These are phyloP conservation scores for Gasterosteus nipponicus DNA, from an alignment of 2,113 vertebrate species.

Conservation along the genomic window DNA sequence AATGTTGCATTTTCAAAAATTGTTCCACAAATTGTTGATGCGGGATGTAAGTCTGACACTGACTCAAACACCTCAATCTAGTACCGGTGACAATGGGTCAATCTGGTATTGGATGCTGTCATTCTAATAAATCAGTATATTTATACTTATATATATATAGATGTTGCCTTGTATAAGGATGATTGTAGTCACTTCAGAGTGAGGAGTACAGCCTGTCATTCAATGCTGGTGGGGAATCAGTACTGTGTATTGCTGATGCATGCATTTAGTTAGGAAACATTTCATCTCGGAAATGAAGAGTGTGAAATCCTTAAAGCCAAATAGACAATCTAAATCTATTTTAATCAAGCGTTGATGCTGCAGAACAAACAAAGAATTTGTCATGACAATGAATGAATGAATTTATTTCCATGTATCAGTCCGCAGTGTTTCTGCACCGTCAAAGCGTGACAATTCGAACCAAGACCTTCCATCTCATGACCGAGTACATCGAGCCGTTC, in stretches of 20 bases:
- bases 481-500: not conserved
- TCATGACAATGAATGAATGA: not conserved
- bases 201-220: not conserved
- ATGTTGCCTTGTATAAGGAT: not conserved
- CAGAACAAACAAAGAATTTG: constrained; percentile 1
- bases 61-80: too few species aligned
- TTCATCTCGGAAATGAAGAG: constrained; percentile 10
- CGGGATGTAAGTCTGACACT: too few species aligned
- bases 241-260: not conserved
- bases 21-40: too few species aligned
- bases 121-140: too few species aligned
- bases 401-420: not conserved
- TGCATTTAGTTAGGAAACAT: not conserved
- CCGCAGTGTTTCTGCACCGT: not conserved
- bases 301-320: not conserved
- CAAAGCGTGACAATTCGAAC: constrained; percentile 3
- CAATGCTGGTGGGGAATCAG: not conserved
- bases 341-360: not conserved
- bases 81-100: too few species aligned
- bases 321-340: not conserved
- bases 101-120: too few species aligned
- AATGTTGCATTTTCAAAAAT: not conserved
- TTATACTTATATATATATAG: too few species aligned
- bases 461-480: not conserved
- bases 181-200: not conserved